phyloP scores from a whole-genome alignment of 2,113 vertebrate species.

The Nothocercus julius region DNA sequence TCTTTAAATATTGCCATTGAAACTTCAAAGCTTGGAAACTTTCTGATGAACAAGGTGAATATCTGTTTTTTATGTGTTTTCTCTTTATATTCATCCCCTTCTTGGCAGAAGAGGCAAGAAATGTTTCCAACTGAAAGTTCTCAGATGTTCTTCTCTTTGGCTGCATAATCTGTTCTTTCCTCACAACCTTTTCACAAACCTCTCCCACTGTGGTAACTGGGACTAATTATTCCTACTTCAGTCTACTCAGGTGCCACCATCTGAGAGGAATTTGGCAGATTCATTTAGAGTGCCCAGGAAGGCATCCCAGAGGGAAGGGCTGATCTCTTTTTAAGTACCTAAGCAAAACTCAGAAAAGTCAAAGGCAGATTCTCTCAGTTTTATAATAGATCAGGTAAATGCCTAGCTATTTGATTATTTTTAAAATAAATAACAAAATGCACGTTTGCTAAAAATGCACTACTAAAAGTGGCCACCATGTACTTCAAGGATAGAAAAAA shows the following conservation, averaged over 20 bases:
- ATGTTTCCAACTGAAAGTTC: neutral
- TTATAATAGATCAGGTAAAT: neutral
- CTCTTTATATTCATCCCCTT: neutral
- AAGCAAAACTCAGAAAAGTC: neutral
- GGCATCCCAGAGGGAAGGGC: no score
- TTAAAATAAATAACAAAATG: neutral
- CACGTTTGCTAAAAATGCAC: neutral
- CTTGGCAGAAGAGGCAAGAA: neutral
- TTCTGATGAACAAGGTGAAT: neutral
- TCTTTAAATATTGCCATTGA: neutral
- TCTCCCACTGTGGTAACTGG: no score
- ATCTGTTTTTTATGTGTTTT: neutral
- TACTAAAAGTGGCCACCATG: neutral
- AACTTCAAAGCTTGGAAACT: neutral
- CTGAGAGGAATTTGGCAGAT: neutral
- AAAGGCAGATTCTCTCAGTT: neutral
- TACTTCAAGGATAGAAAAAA: neutral
- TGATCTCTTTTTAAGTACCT: neutral
- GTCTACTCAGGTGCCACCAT: neutral
- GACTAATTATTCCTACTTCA: neutral
- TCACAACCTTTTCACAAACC: neutral
- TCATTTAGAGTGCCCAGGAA: neutral
- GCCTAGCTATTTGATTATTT: neutral
- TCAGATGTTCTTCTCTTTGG: neutral
- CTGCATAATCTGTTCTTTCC: neutral